Evolutionary conservation across 2,797 vertebrate species (phyloP).

Genomic region (Oryzias sinensis): DNA sequence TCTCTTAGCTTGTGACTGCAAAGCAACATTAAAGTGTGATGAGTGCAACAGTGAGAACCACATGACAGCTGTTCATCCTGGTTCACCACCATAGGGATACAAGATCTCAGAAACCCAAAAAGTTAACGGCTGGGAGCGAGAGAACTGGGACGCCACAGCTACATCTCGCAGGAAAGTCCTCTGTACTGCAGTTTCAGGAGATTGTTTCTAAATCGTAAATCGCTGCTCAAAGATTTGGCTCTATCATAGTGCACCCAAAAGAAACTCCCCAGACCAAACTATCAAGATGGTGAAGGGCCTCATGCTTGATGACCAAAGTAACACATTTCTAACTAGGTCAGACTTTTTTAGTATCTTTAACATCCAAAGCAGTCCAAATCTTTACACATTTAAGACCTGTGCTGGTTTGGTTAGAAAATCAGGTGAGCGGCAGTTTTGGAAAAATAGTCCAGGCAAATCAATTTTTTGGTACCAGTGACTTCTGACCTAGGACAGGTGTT

Average conservation of each 20-base stretch:
- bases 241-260: neutral
- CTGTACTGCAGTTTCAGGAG: neutral
- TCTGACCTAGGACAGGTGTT: too few relatives aligned
- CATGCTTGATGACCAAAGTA: slow-evolving; percentile 13
- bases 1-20: slow-evolving; percentile 3
- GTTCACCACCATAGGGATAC: neutral
- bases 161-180: neutral
- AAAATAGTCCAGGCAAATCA: too few relatives aligned
- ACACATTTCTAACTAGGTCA: slow-evolving; percentile 1
- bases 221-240: slow-evolving; percentile 15
- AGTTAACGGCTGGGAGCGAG: neutral
- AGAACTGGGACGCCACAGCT: neutral
- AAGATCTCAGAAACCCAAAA: neutral
- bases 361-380: neutral
- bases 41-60: slow-evolving; percentile 5
- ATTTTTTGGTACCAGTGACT: too few relatives aligned
- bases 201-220: neutral
- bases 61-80: slow-evolving; percentile 4
- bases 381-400: slow-evolving; percentile 6
- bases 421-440: too few relatives aligned
- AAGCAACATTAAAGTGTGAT: neutral
- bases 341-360: neutral
- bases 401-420: neutral
- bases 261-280: neutral
- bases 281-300: neutral